Evolutionary conservation across 2,113 vertebrate species (phyloP), one percentile per base, ranked within the genome.

Genomic region (Hiodon alosoides): DNA sequence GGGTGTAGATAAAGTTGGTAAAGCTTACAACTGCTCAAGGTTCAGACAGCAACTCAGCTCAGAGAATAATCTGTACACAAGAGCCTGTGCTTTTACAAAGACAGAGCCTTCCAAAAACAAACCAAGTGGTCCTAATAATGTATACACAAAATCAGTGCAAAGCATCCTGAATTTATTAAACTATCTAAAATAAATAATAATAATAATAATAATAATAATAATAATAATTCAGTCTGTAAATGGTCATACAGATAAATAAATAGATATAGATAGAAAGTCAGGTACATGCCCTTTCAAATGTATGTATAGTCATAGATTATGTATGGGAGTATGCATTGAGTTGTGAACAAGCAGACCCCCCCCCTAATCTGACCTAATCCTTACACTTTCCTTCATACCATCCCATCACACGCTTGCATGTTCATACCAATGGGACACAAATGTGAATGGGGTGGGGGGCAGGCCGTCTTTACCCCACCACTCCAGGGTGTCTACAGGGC

Each of bases 111-210:
- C 31, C 31, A 31, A 52, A 7, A 7, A 5, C 66, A 50, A 5
- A 68, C 47, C 46, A 13, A 47, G 66, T 51, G 51, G 48, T 3
- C 47, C 48, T 67, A 50, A 50, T 67, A 68, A 7, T 3, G 6
- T 58, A 48, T 48, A 75, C 72, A 74, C 57, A 75, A 71, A 61
- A 73, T 57, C 67, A 69, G 48, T 69, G 74, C 74, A 54, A 76
- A 53, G 50, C 71, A 16, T 54, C 53, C 52, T 11, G 2, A 6
- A 6, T 53, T n/a, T 62, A 62, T 14, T 31, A 31, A 31, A 31
- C 31, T 31, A 31, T 31, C 31, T 31, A 31, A 31, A 31, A 31
- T 31, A 31, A 31, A 31, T 1, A 31, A 31, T 31, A 31, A 31
- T 31, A 31, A 31, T 2, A 31, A 31, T 31, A 31, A 31, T 31